These are phyloP conservation scores for Mimas tiliae DNA, from an alignment of 2,888 invertebrate species.

Conservation along the genomic window DNA sequence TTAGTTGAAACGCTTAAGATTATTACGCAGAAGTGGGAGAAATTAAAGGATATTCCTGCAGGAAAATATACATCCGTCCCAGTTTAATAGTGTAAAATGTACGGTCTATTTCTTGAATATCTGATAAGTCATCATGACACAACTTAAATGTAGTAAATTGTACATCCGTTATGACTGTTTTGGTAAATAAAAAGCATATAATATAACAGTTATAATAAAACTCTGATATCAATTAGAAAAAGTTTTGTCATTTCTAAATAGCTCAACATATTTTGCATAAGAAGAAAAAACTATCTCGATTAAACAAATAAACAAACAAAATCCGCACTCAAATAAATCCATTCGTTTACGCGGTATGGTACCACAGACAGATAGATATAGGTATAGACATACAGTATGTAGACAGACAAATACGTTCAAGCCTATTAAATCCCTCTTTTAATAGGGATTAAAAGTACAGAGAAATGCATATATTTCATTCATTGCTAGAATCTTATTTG, in stretches of 20 bases:
- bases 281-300: no score
- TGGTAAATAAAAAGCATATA: neutral
- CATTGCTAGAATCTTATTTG: slow-evolving; percentile 18
- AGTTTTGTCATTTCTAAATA: no score
- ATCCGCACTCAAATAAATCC: no score
- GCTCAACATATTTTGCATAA: no score
- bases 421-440: neutral
- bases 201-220: neutral
- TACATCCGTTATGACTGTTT: neutral
- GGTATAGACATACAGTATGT: no score
- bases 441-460: neutral
- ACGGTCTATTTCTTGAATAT: neutral
- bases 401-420: no score
- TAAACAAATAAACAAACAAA: no score
- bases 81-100: neutral
- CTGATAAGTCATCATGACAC: no score
- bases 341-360: no score
- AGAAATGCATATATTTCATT: neutral
- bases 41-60: neutral
- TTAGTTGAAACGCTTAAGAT: neutral
- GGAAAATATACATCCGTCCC: neutral
- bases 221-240: no score
- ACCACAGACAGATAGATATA: no score
- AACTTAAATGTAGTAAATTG: neutral
- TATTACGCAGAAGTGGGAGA: neutral